phyloP scores from a whole-genome alignment of 1,140 invertebrate species.

The Atopsyche davidsoni region DNA sequence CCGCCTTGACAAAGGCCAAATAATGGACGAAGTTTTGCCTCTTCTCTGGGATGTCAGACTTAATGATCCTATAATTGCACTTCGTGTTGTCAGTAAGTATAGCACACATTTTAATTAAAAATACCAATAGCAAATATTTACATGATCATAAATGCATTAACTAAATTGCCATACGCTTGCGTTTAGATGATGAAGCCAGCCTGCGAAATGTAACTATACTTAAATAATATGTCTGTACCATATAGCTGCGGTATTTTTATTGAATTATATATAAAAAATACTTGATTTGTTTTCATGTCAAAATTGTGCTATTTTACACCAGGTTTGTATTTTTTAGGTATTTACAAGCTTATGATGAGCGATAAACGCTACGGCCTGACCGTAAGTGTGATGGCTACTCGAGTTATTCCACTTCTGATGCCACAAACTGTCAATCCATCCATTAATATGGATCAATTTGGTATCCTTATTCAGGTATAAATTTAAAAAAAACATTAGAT shows the following conservation, averaged over 20 bases:
- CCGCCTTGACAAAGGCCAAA: conserved; percentile 75
- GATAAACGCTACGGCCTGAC: conserved; percentile 90
- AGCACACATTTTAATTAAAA: neutral
- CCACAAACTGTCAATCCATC: conserved; percentile 89
- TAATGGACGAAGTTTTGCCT: conserved; percentile 88
- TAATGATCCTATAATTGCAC: conserved; percentile 75
- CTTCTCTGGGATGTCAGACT: conserved; percentile 81
- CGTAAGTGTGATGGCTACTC: conserved; percentile 87
- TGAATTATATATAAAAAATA: too few species aligned
- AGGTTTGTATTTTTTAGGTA: conserved; percentile 77
- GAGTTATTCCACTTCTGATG: conserved; percentile 86
- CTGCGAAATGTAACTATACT: neutral
- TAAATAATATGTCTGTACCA: too few species aligned
- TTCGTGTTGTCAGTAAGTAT: conserved; percentile 78
- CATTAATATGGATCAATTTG: conserved; percentile 87
- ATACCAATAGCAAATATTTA: neutral
- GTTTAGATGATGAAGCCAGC: neutral
- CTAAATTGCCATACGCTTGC: too few species aligned
- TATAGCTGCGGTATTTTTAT: too few species aligned
- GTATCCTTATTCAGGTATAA: conserved; percentile 69
- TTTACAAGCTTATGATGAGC: conserved; percentile 85
- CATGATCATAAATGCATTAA: too few species aligned
- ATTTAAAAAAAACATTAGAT: too few species aligned
- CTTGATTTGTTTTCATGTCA: too few species aligned
- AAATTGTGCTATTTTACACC: too few species aligned